These are phyloP conservation scores for Picus viridis DNA, from an alignment of 2,797 vertebrate species.

Conservation along the genomic window DNA sequence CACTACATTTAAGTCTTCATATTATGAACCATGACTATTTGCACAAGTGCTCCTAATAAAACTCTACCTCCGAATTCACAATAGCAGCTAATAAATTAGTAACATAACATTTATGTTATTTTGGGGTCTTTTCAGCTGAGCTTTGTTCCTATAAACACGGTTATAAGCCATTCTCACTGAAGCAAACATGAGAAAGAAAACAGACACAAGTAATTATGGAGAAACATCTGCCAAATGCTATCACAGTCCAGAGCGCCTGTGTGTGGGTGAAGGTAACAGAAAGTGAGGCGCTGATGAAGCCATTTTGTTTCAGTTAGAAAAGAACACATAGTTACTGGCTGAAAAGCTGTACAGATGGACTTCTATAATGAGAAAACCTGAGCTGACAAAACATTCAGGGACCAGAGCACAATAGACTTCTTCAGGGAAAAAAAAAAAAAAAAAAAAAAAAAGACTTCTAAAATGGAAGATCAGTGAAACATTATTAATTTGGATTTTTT, in stretches of 20 bases:
- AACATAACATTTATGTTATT: background rate
- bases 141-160: background rate
- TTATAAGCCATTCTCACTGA: background rate
- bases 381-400: background rate
- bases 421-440: background rate
- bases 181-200: slow-evolving; percentile 22
- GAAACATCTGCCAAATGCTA: background rate
- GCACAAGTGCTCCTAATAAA: slow-evolving; percentile 46
- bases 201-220: background rate
- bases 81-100: slow-evolving; percentile 43
- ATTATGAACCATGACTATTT: background rate
- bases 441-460: background rate
- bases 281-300: background rate
- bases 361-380: slow-evolving; percentile 10
- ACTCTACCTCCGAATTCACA: background rate
- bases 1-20: background rate
- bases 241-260: background rate
- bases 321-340: slow-evolving; percentile 20
- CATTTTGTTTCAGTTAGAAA: background rate
- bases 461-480: background rate
- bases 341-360: slow-evolving; percentile 14
- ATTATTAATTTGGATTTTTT: background rate
- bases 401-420: background rate
- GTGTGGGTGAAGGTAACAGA: slow-evolving; percentile 38
- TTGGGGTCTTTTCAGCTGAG: background rate